A percentile compares a stretch with the other conserved stretches of the same genome.
Conservation (phyloP, 1,140 invertebrate genomes). For the Halesus radiatus region DNA sequence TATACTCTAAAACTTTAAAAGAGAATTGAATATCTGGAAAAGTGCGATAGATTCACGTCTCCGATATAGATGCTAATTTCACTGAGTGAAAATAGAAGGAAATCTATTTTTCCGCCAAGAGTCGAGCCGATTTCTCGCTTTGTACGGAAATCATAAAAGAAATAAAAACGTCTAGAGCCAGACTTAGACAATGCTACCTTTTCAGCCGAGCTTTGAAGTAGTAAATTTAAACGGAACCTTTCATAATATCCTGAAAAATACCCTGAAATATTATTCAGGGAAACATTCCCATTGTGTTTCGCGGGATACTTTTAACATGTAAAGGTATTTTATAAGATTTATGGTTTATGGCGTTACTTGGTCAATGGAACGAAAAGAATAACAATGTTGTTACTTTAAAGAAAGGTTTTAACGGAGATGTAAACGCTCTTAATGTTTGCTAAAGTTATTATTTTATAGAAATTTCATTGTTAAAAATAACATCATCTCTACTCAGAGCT, state of each 20-base stretch:
- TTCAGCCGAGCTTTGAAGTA: not conserved
- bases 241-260: not conserved
- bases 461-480: too few relatives aligned
- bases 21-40: not conserved
- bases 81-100: not conserved
- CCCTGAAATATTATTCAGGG: too few relatives aligned
- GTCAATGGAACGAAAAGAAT: too few relatives aligned
- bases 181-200: not conserved
- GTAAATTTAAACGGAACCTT: not conserved
- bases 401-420: too few relatives aligned
- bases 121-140: not conserved
- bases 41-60: not conserved
- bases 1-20: not conserved
- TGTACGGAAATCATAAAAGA: conserved; percentile 17
- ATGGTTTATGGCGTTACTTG: too few relatives aligned
- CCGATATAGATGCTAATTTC: conserved; percentile 21
- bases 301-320: too few relatives aligned
- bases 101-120: not conserved
- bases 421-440: too few relatives aligned
- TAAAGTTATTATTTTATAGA: too few relatives aligned
- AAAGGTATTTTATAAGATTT: too few relatives aligned
- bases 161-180: not conserved
- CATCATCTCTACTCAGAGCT: too few relatives aligned
- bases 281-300: too few relatives aligned
- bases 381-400: too few relatives aligned